A percentile compares a stretch with the other conserved stretches of the same genome.
Conservation (phyloP, 2,113 vertebrate species). For the Collichthys lucidus region DNA sequence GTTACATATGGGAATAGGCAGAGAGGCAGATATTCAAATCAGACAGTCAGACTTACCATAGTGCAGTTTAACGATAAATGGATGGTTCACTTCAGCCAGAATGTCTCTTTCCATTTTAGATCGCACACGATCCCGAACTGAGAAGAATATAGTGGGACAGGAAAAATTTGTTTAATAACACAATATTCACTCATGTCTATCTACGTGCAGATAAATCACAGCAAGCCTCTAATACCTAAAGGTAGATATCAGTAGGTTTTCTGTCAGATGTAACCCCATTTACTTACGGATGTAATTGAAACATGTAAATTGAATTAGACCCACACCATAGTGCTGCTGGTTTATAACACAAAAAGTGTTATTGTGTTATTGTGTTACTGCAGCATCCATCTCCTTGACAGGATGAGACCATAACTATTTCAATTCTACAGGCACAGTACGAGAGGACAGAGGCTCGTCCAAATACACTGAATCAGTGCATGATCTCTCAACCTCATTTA, state of each 20-base stretch:
- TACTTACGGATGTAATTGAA: slow-evolving; percentile 12
- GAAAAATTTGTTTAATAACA: neutral
- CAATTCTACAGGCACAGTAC: slow-evolving; percentile 57
- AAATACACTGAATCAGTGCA: slow-evolving; percentile 57
- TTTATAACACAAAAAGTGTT: neutral
- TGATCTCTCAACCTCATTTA: slow-evolving; percentile 58
- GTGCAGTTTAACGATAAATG: slow-evolving; percentile 97
- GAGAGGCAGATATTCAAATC: neutral
- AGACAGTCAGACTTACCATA: slow-evolving; percentile 86
- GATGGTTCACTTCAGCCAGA: slow-evolving; percentile 96
- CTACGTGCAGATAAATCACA: neutral
- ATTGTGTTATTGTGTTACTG: slow-evolving; percentile 12
- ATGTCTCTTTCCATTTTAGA: slow-evolving; percentile 99
- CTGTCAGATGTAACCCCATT: slow-evolving; percentile 26
- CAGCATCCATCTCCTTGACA: slow-evolving; percentile 61
- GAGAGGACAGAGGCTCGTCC: slow-evolving; percentile 68
- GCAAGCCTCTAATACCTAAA: neutral
- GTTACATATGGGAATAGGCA: neutral
- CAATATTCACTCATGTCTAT: neutral
- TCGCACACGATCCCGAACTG: slow-evolving; percentile 94
- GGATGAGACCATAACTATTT: slow-evolving; percentile 53
- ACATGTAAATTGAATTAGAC: slow-evolving; percentile 22
- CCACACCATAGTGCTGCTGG: neutral
- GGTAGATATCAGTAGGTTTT: neutral
- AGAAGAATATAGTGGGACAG: neutral